A percentile compares a stretch with the other conserved stretches of the same genome.
Conservation (phyloP, 1,140 invertebrate genomes). For the Orchestia grillus region DNA sequence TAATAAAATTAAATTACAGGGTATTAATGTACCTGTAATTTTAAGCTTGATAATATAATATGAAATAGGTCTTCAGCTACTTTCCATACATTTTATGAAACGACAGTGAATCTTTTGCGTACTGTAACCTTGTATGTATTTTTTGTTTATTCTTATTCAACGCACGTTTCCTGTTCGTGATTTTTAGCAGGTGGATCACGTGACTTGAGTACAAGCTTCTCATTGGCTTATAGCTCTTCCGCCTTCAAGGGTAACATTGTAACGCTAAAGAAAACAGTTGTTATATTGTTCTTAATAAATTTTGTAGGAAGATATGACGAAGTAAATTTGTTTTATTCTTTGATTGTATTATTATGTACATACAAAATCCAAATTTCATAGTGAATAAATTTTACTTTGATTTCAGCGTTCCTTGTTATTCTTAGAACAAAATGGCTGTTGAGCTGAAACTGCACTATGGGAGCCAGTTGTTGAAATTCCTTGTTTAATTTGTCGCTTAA, state of each 20-base stretch:
- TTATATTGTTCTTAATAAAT: neutral
- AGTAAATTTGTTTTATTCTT: neutral
- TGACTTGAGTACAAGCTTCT: neutral
- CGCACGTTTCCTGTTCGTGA: conserved; percentile 33
- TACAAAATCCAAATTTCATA: neutral
- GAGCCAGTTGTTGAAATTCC: conserved; percentile 31
- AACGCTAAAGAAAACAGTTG: neutral
- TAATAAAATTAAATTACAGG: neutral
- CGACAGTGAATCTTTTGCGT: neutral
- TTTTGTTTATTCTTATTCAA: neutral
- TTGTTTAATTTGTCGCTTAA: conserved; percentile 8
- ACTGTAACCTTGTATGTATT: neutral
- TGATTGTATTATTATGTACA: neutral
- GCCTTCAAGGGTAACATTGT: neutral
- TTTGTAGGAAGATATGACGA: neutral
- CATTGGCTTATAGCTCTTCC: conserved; percentile 18
- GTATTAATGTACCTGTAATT: neutral
- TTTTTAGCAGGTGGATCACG: conserved; percentile 43
- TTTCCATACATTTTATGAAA: neutral
- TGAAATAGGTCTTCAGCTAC: neutral
- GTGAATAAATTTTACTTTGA: neutral
- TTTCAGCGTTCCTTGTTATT: conserved; percentile 42
- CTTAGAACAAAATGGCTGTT: conserved; percentile 56
- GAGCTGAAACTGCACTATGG: conserved; percentile 24
- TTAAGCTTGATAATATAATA: neutral